phyloP scores from a whole-genome alignment of 2,113 vertebrate species.

The Cebus imitator region DNA sequence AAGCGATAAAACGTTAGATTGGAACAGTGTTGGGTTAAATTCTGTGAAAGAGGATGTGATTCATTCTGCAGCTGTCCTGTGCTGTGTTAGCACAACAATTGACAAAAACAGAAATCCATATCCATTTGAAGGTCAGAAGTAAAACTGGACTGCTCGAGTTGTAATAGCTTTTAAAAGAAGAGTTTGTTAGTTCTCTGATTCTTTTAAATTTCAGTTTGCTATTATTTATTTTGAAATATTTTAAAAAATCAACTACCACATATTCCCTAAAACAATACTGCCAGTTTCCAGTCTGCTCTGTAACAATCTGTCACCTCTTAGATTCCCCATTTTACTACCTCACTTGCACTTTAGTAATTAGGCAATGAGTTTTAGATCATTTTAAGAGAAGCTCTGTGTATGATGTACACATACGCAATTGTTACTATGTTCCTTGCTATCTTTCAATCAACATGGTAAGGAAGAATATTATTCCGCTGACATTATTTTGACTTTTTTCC shows the following conservation, averaged over 20 bases:
- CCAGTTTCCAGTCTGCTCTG: not conserved
- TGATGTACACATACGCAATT: not conserved
- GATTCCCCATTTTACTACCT: not conserved
- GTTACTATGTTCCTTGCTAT: not conserved
- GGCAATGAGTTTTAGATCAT: not conserved
- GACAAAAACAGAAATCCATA: conserved; percentile 30
- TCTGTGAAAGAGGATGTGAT: conserved; percentile 37
- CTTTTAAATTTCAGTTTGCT: not conserved
- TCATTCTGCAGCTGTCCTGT: conserved; percentile 38
- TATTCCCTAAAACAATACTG: conserved; percentile 19
- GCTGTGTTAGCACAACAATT: not conserved
- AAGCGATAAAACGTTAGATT: not conserved
- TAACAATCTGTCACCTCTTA: not conserved
- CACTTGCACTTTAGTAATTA: not conserved
- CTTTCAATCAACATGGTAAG: not conserved
- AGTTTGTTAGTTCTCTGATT: not conserved
- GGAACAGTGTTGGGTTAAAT: not conserved
- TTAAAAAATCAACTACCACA: not conserved
- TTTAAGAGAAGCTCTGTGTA: not conserved
- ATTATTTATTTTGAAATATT: conserved; percentile 32
- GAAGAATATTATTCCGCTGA: not conserved
- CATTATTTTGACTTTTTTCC: not conserved
- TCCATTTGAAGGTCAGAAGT: not conserved
- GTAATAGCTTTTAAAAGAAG: not conserved
- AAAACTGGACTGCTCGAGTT: not conserved